Base-by-base conservation (phyloP, 92 coral and sea anemone species). In the Porites cylindrica region DNA sequence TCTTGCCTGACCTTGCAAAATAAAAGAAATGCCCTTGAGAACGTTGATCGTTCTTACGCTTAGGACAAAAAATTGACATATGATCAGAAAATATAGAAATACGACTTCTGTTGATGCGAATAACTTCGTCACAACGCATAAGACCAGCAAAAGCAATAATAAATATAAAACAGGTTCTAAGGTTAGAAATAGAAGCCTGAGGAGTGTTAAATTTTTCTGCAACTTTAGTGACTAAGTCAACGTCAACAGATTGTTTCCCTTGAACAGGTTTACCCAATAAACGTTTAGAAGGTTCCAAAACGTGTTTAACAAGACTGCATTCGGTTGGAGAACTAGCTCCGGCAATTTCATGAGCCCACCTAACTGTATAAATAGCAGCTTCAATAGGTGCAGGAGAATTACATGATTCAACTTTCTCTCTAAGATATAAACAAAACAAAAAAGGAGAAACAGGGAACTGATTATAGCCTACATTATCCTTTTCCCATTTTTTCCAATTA, bases 261-360 rank as follows among this genome's bases (percentile, higher is more conserved):
- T 32, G 38, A 32, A 75, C 76, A 17, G 93, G 86, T 73, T 75
- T 86, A 75, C 92, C 94, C 61, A 78, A 80, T 51, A 88, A 51
- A 24, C 94, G 63, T 66, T 69, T 91, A 24, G 83, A 59, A 21
- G 92, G 92, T 77, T 92, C 92, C 23, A 92, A 9, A 20, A 76
- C 51, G 77, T 92, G 95, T 60, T 89, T 89, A 24, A 92, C 88
- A 63, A 92, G 32, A 21, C 14, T 43, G 59, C 66, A 66, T 60
- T 92, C 93, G 17, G 95, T 85, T 32, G 94, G 92, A 17, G 94
- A 92, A 4, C 70, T 19, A 21, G 7, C 10, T 7, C 72, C 72
- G 9, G 72, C 51, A 32, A 32, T 32, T 32, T 32, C 38, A 32
- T 32, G 38, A 32, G 38, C 38, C 38, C 38, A 32, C 38, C 84